Percentiles rank a stretch among this genome's conserved stretches.
phyloP scores from a whole-genome alignment of 2,113 vertebrate species.

The Stegostoma tigrinum region DNA sequence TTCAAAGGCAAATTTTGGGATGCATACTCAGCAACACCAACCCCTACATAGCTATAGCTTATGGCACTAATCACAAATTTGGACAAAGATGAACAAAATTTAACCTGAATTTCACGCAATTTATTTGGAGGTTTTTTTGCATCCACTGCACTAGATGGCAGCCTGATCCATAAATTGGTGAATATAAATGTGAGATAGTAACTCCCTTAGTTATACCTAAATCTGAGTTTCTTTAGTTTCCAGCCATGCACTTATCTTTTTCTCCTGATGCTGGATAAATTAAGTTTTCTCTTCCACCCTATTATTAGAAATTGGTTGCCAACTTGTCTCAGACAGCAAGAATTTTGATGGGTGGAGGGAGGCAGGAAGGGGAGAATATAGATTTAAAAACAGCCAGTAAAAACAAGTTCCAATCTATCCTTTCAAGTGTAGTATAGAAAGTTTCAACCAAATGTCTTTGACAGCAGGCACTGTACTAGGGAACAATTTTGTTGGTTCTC shows the following conservation, averaged over 20 bases:
- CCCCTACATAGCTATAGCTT: not conserved
- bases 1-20: not conserved
- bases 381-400: not conserved
- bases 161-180: slow-evolving; percentile 16
- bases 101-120: not conserved
- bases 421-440: not conserved
- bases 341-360: not conserved
- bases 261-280: not conserved
- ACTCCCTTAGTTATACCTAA: not conserved
- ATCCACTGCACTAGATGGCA: slow-evolving; percentile 32
- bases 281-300: not conserved
- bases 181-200: not conserved
- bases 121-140: not conserved
- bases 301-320: not conserved
- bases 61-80: not conserved
- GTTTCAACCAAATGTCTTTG: not conserved
- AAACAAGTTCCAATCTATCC: not conserved
- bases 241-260: not conserved
- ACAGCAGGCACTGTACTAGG: not conserved
- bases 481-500: not conserved
- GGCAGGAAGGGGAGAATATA: not conserved
- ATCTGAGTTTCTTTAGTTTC: not conserved
- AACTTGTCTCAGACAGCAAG: not conserved
- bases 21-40: not conserved
- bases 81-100: not conserved